A percentile compares a stretch with the other conserved stretches of the same genome.
These are phyloP conservation scores for Actenoides lindsayi DNA, from an alignment of 2,113 vertebrate species.

Conservation along the genomic window DNA sequence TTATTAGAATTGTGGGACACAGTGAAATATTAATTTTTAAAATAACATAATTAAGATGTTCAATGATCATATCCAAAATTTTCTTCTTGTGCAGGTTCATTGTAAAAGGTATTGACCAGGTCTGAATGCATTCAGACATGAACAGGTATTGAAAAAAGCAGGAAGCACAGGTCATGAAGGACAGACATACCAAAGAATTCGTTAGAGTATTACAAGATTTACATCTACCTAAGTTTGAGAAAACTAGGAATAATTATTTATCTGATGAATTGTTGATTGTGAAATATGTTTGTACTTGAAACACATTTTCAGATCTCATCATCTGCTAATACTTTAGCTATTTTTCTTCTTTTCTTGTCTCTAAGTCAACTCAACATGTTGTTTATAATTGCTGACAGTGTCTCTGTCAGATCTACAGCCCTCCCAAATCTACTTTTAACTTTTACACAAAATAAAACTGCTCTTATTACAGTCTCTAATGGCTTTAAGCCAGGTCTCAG, in stretches of 20 bases:
- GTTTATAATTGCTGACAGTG: slow-evolving; percentile 8
- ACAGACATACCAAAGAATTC: neutral
- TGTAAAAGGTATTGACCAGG: neutral
- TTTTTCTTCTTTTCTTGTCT: slow-evolving; percentile 19
- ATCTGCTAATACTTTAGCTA: slow-evolving; percentile 17
- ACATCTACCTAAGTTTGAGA: neutral
- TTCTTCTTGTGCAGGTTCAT: neutral
- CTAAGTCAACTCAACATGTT: slow-evolving; percentile 10
- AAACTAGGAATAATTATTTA: neutral
- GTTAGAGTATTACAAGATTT: neutral
- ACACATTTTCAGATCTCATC: neutral
- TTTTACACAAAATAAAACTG: slow-evolving; percentile 33
- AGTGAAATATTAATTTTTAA: neutral
- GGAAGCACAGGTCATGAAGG: neutral
- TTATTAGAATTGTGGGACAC: neutral
- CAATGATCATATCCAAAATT: neutral
- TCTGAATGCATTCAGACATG: neutral
- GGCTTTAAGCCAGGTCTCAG: neutral
- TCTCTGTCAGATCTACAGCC: neutral
- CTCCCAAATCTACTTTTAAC: slow-evolving; percentile 16
- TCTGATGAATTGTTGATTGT: neutral
- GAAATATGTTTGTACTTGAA: slow-evolving; percentile 2
- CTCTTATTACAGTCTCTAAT: neutral
- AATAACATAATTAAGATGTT: neutral
- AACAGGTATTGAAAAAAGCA: neutral